Evolutionary conservation across 2,113 vertebrate genomes (phyloP).

Genomic region (Dissostichus mawsoni): DNA sequence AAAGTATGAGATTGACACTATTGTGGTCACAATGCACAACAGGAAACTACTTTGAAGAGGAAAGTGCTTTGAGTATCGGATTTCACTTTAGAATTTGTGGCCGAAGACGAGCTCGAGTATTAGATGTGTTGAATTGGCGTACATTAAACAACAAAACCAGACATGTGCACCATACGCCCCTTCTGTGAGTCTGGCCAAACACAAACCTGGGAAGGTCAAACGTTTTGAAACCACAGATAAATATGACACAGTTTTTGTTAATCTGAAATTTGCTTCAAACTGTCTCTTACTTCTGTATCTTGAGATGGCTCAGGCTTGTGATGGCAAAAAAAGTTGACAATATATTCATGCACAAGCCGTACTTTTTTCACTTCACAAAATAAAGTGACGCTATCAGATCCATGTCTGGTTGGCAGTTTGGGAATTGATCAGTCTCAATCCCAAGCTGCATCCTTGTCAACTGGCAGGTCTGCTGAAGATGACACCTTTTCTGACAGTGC

Average conservation of each 20-base stretch:
- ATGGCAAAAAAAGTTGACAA: slow-evolving; percentile 68
- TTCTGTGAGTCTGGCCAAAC: slow-evolving; percentile 51
- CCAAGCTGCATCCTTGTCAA: slow-evolving; percentile 71
- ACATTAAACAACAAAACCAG: slow-evolving; percentile 59
- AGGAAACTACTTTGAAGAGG: slow-evolving; percentile 84
- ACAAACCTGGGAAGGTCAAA: slow-evolving; percentile 47
- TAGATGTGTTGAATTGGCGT: slow-evolving; percentile 68
- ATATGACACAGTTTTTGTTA: slow-evolving; percentile 4
- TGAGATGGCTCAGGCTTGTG: slow-evolving; percentile 44
- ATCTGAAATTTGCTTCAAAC: slow-evolving; percentile 15
- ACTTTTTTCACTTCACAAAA: slow-evolving; percentile 59
- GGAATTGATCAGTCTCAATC: slow-evolving; percentile 80
- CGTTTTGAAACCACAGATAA: slow-evolving; percentile 39
- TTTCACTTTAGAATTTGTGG: slow-evolving; percentile 77
- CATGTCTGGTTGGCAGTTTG: slow-evolving; percentile 71
- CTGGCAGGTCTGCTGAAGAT: slow-evolving; percentile 77
- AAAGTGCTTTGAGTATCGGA: slow-evolving; percentile 80
- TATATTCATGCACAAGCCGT: slow-evolving; percentile 49
- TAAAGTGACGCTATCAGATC: slow-evolving; percentile 72
- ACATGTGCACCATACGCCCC: slow-evolving; percentile 28
- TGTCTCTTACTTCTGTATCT: slow-evolving; percentile 31
- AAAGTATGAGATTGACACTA: slow-evolving; percentile 82
- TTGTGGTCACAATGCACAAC: slow-evolving; percentile 84
- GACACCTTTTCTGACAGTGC: slow-evolving; percentile 76
- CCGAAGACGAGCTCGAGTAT: slow-evolving; percentile 62